These are phyloP conservation scores for Cnemophilus loriae DNA, from an alignment of 2,113 vertebrate genomes.

Conservation along the genomic window DNA sequence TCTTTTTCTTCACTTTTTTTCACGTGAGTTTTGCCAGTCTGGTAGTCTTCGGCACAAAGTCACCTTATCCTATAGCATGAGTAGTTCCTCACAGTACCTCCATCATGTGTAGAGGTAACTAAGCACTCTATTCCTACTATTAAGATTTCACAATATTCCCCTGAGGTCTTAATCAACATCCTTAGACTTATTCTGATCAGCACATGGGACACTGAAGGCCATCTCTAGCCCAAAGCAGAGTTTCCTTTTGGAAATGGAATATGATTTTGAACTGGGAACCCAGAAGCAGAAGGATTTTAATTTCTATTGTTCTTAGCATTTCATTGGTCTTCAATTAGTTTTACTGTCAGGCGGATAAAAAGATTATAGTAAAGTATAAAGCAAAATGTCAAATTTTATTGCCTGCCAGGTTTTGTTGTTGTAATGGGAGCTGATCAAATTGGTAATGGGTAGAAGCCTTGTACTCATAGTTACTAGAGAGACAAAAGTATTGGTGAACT, in stretches of 20 bases:
- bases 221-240: background rate
- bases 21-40: background rate
- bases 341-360: background rate
- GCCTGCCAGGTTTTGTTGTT: background rate
- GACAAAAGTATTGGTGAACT: background rate
- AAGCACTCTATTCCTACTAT: background rate
- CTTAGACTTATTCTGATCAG: background rate
- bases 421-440: background rate
- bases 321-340: background rate
- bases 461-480: background rate
- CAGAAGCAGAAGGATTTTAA: background rate
- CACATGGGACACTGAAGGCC: background rate
- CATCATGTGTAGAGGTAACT: background rate
- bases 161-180: background rate
- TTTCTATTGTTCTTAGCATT: background rate
- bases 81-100: background rate
- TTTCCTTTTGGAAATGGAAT: background rate
- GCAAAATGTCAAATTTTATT: background rate
- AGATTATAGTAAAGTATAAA: background rate
- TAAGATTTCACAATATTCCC: background rate
- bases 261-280: background rate
- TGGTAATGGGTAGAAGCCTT: background rate
- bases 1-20: background rate
- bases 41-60: background rate
- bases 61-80: background rate